Conservation (phyloP, 2,797 vertebrate species). For the Rhinatrema bivittatum region DNA sequence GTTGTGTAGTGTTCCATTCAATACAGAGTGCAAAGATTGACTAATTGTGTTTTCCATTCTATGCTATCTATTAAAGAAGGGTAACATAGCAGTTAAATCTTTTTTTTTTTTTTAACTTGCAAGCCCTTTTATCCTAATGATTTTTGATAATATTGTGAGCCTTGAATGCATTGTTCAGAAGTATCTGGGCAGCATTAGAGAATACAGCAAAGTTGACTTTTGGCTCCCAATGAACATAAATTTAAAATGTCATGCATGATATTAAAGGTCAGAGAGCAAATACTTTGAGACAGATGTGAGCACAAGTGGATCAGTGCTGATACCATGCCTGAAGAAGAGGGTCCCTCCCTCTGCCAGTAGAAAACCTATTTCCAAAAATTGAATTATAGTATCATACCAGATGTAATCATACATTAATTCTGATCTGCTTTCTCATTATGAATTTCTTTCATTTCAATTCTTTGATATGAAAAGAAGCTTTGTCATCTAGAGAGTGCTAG, state of each 20-base stretch:
- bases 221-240: too few species aligned
- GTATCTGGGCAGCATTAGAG: too few species aligned
- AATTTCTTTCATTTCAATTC: constrained; percentile 16
- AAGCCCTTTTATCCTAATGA: too few species aligned
- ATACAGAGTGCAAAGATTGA: neutral
- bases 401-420: constrained; percentile 37
- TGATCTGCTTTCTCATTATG: constrained; percentile 21
- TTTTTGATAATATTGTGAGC: too few species aligned
- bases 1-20: neutral
- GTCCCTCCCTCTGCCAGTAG: constrained; percentile 14
- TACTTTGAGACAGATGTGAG: too few species aligned
- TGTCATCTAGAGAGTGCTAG: constrained; percentile 11
- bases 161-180: too few species aligned
- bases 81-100: neutral
- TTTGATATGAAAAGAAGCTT: constrained; percentile 19
- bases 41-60: neutral
- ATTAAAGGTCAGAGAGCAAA: too few species aligned
- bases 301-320: too few species aligned
- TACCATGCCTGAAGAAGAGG: constrained; percentile 14
- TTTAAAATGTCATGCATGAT: too few species aligned
- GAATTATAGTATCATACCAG: constrained; percentile 22
- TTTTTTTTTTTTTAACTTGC: neutral
- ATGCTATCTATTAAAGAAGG: neutral
- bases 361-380: constrained; percentile 19
- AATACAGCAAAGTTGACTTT: too few species aligned